These are phyloP conservation scores for Ammospiza caudacuta DNA, from an alignment of 2,113 vertebrate genomes.

Conservation along the genomic window DNA sequence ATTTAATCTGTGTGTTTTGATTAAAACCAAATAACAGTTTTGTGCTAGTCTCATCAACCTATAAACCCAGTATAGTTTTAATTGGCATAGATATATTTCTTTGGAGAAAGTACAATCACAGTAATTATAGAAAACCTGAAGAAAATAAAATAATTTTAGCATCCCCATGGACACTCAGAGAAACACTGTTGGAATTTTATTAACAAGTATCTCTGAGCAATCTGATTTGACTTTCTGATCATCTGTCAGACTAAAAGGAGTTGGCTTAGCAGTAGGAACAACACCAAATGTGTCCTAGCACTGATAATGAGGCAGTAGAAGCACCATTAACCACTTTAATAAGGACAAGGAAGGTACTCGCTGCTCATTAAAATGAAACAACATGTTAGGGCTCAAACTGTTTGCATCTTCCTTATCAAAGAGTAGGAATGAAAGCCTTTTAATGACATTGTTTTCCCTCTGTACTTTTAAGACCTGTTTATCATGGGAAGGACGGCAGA, in stretches of 20 bases:
- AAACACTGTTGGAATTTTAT: conserved; percentile 71
- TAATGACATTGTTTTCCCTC: conserved; percentile 54
- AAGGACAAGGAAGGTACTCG: conserved; percentile 72
- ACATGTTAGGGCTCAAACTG: conserved; percentile 67
- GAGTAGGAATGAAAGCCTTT: conserved; percentile 63
- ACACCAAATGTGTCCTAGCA: conserved; percentile 16
- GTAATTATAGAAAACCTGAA: conserved; percentile 68
- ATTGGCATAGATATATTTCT: conserved; percentile 57
- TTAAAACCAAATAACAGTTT: conserved; percentile 61
- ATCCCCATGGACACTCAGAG: conserved; percentile 46
- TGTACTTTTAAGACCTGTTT: conserved; percentile 23
- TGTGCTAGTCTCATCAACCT: conserved; percentile 61
- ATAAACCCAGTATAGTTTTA: conserved; percentile 55
- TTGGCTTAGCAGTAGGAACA: conserved; percentile 55
- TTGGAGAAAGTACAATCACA: conserved; percentile 59
- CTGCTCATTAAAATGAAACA: conserved; percentile 77
- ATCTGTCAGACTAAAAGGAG: conserved; percentile 72
- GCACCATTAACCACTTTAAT: conserved; percentile 74
- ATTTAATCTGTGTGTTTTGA: conserved; percentile 65
- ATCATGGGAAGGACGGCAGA: background rate
- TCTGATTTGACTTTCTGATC: conserved; percentile 78
- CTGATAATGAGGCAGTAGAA: conserved; percentile 76
- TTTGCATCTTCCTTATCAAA: conserved; percentile 73
- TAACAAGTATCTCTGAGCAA: conserved; percentile 69
- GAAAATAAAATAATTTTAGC: conserved; percentile 70